These are phyloP conservation scores for Falco concolor DNA, from an alignment of 2,797 vertebrate species.

Conservation along the genomic window DNA sequence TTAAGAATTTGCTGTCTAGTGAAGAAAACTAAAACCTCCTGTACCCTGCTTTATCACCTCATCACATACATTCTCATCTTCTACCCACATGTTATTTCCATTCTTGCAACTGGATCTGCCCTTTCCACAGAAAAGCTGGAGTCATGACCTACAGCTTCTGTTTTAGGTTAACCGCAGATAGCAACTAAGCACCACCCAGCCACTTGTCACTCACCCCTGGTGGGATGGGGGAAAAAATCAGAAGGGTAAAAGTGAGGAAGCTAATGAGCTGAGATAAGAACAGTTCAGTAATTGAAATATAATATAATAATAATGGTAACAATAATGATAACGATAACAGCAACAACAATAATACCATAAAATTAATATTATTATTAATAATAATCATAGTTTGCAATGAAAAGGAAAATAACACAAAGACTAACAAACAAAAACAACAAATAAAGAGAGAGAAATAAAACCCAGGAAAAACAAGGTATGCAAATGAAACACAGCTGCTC, in stretches of 20 bases:
- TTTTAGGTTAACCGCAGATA: not conserved
- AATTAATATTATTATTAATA: not conserved
- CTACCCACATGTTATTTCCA: not conserved
- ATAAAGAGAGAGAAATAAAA: not conserved
- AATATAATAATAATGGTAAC: not conserved
- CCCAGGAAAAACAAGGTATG: not conserved
- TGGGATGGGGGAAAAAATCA: not conserved
- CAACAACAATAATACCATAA: not conserved
- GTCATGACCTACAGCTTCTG: not conserved
- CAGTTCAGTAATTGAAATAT: not conserved
- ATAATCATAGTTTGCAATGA: not conserved
- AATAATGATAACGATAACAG: not conserved
- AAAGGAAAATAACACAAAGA: not conserved
- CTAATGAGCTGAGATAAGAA: fast-evolving
- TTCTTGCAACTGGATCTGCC: not conserved
- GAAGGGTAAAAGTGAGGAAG: not conserved
- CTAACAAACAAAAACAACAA: no score
- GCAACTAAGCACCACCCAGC: not conserved
- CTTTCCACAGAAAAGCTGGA: not conserved
- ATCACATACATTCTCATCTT: not conserved
- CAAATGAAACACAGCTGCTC: not conserved
- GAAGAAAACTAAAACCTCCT: not conserved
- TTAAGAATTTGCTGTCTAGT: not conserved
- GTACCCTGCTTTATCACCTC: not conserved
- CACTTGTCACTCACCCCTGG: fast-evolving